phyloP scores from a whole-genome alignment of 1,140 invertebrate genomes.

The Leptopilina boulardi region DNA sequence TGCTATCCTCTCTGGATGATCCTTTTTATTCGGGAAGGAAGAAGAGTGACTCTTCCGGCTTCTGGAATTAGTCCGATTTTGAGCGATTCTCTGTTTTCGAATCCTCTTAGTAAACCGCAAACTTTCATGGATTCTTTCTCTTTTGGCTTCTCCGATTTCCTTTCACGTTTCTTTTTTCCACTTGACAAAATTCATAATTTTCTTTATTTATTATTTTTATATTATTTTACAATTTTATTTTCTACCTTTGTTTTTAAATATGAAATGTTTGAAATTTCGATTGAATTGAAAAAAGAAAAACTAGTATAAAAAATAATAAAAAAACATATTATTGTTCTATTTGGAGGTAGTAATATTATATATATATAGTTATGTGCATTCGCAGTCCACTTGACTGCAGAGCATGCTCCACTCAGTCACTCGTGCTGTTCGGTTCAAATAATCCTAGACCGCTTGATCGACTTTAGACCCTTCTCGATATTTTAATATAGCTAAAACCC shows the following conservation, averaged over 20 bases:
- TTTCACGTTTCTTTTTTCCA: neutral
- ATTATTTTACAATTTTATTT: too few relatives aligned
- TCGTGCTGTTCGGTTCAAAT: constrained; percentile 15
- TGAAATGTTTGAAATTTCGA: too few relatives aligned
- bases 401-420: constrained; percentile 2
- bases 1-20: constrained; percentile 35
- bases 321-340: neutral
- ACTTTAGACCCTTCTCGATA: constrained; percentile 8
- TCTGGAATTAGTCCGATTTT: constrained; percentile 21
- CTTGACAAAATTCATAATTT: too few relatives aligned
- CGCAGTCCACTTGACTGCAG: constrained; percentile 16
- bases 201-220: too few relatives aligned
- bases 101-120: constrained; percentile 2
- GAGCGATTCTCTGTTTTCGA: constrained; percentile 16
- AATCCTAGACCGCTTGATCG: constrained; percentile 19
- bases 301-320: too few relatives aligned
- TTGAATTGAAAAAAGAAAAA: too few relatives aligned
- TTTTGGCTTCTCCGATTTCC: neutral
- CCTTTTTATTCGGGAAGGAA: constrained; percentile 28
- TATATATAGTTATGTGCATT: constrained; percentile 12
- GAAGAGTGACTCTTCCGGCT: constrained; percentile 21
- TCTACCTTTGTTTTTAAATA: too few relatives aligned
- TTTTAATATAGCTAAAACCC: constrained; percentile 6
- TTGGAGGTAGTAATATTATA: constrained; percentile 16
- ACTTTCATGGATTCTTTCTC: neutral